A percentile compares a stretch with the other conserved stretches of the same genome.
These are phyloP conservation scores for Megalops atlanticus DNA, from an alignment of 2,113 vertebrate species.

Conservation along the genomic window DNA sequence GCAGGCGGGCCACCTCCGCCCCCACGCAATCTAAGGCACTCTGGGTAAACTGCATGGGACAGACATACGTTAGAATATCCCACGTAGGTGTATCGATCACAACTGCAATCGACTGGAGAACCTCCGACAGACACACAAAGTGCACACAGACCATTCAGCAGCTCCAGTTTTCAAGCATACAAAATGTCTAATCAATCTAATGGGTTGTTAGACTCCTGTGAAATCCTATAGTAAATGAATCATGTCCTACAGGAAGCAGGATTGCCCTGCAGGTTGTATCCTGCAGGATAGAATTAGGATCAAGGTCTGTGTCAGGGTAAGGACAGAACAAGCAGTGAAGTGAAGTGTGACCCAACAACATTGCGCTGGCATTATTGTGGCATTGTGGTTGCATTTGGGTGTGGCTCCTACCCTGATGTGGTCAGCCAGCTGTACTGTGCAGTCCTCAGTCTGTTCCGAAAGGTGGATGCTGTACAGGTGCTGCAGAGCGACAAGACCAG, in stretches of 20 bases:
- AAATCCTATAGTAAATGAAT: background rate
- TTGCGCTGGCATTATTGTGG: background rate
- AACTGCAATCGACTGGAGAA: background rate
- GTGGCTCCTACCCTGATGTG: constrained; percentile 77
- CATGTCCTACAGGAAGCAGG: too few species aligned
- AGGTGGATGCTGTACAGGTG: constrained; percentile 96
- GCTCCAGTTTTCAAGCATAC: too few species aligned
- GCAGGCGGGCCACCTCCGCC: constrained; percentile 88
- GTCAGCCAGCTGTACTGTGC: constrained; percentile 92
- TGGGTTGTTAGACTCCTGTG: background rate
- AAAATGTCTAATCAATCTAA: too few species aligned
- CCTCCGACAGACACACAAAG: background rate
- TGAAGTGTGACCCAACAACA: background rate
- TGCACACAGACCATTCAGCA: background rate
- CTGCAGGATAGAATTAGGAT: too few species aligned
- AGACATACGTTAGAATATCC: too few species aligned
- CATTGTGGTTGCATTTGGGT: background rate
- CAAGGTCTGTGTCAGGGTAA: background rate
- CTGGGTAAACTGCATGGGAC: constrained; percentile 85
- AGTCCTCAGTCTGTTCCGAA: constrained; percentile 85
- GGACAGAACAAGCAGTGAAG: too few species aligned
- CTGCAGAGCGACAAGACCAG: constrained; percentile 59
- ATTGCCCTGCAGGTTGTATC: too few species aligned
- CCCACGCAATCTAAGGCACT: constrained; percentile 96
- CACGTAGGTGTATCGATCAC: background rate